These are phyloP conservation scores for Tetrapedia diversipes DNA, from an alignment of 2,888 invertebrate species.

Conservation along the genomic window DNA sequence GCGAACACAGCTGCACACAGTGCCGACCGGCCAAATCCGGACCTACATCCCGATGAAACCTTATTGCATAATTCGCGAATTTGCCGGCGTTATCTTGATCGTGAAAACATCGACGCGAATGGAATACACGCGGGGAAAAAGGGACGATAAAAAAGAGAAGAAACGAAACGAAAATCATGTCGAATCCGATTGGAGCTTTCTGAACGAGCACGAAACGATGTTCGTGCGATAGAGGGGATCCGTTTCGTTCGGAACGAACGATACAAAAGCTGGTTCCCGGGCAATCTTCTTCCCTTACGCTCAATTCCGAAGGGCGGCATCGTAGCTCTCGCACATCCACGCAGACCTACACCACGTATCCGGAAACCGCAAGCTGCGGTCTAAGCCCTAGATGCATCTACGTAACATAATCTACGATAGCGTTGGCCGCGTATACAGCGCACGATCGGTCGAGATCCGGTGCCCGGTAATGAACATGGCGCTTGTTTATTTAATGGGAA, in stretches of 20 bases:
- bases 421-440: conserved; percentile 63
- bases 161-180: background rate
- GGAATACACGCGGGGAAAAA: background rate
- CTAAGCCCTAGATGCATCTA: conserved; percentile 78
- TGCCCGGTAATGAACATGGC: conserved; percentile 80
- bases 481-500: conserved; percentile 83
- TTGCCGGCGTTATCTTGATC: conserved; percentile 11
- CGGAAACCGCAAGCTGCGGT: conserved; percentile 74
- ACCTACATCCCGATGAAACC: conserved; percentile 32
- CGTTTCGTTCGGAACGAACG: background rate
- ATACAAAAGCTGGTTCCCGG: conserved; percentile 2
- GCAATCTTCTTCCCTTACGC: conserved; percentile 45
- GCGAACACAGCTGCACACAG: background rate
- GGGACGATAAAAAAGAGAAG: background rate
- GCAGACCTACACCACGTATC: conserved; percentile 59
- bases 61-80: conserved; percentile 46
- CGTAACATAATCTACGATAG: conserved; percentile 67
- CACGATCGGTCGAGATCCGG: conserved; percentile 67
- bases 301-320: conserved; percentile 31
- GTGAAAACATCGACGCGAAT: background rate
- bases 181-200: too few relatives aligned
- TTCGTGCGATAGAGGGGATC: background rate
- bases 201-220: too few relatives aligned
- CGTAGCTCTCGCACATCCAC: conserved; percentile 35
- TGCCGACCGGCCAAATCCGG: conserved; percentile 31